These are phyloP conservation scores for Drosophila nannoptera DNA, from an alignment of 1,140 invertebrate genomes.

Conservation along the genomic window DNA sequence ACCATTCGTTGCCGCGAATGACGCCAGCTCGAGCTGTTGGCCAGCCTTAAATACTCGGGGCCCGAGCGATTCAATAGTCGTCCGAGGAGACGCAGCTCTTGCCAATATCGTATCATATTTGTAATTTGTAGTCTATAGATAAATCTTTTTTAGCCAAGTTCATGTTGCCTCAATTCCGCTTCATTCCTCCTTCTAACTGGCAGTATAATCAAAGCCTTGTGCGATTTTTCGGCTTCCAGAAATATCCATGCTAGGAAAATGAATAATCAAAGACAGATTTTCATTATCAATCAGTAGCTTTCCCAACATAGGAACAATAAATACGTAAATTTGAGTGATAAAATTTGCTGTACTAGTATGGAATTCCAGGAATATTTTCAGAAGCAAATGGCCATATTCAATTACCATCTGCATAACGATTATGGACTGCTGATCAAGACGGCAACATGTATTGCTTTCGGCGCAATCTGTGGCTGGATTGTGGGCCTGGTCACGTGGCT, in stretches of 20 bases:
- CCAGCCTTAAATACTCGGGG: conserved; percentile 56
- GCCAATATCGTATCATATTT: conserved; percentile 47
- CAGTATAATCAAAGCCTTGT: no score
- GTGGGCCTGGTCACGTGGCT: conserved; percentile 46
- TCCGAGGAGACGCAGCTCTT: conserved; percentile 34
- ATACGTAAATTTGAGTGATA: not conserved
- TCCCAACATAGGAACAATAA: not conserved
- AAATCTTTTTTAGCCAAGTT: no score
- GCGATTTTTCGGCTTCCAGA: no score
- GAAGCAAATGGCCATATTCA: conserved; percentile 42
- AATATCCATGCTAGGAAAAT: no score
- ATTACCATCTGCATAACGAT: conserved; percentile 43
- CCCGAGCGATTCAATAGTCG: conserved; percentile 20
- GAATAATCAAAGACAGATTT: no score
- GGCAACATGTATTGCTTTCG: conserved; percentile 59
- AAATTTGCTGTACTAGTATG: conserved; percentile 41
- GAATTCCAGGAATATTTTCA: conserved; percentile 43
- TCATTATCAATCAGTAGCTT: no score
- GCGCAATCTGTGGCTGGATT: conserved; percentile 52
- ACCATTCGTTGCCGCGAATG: conserved; percentile 43
- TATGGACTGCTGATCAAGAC: conserved; percentile 50
- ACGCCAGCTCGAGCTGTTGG: conserved; percentile 10
- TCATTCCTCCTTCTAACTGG: no score
- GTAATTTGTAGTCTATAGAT: no score
- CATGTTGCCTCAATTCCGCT: no score